These are phyloP conservation scores for Agapostemon virescens DNA, from an alignment of 2,888 invertebrate genomes.

Conservation along the genomic window DNA sequence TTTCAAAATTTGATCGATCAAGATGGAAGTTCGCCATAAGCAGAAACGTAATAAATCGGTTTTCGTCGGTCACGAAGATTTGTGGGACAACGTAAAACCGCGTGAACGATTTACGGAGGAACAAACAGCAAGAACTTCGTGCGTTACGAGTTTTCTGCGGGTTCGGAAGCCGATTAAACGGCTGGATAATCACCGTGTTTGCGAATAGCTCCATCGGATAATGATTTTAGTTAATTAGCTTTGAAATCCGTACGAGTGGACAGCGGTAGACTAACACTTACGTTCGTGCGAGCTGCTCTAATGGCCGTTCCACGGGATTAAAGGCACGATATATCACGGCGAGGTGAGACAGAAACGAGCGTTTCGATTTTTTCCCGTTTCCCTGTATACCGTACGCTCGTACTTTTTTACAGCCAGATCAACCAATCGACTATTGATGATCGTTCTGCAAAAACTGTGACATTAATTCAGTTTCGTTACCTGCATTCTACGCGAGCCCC, in stretches of 20 bases:
- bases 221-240: conserved; percentile 65
- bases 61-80: neutral
- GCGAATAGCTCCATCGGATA: conserved; percentile 61
- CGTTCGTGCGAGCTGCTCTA: conserved; percentile 18
- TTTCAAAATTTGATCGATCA: neutral
- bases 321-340: conserved; percentile 7
- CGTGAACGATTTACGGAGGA: neutral
- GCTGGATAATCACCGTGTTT: conserved; percentile 60
- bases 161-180: conserved; percentile 53
- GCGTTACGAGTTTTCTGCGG: conserved; percentile 14
- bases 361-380: neutral
- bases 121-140: neutral
- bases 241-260: conserved; percentile 50
- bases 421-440: neutral
- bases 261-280: conserved; percentile 38
- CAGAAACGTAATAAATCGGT: neutral
- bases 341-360: conserved; percentile 5
- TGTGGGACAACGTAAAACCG: neutral
- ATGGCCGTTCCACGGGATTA: conserved; percentile 40
- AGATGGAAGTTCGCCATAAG: neutral
- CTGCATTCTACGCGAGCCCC: neutral
- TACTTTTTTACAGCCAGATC: neutral
- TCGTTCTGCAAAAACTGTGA: neutral
- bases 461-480: neutral
- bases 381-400: neutral